Evolutionary conservation across 1,140 invertebrate species (phyloP).

Genomic region (Diorhabda sublineata): DNA sequence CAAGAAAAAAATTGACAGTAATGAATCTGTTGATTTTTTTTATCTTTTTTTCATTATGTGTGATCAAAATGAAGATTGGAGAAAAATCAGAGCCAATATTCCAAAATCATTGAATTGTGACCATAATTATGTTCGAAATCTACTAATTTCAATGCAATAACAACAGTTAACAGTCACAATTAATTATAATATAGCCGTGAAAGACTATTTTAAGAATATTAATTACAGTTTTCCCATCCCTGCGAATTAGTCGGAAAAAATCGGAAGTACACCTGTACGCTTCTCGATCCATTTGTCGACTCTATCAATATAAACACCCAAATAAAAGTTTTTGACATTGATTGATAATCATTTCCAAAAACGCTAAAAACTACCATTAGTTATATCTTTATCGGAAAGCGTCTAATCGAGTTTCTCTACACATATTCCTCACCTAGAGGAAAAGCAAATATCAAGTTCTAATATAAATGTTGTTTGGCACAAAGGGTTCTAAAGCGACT

Average conservation of each 20-base stretch:
- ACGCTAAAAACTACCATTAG: conserved; percentile 15
- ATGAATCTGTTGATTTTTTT: too few species aligned
- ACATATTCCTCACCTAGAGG: conserved; percentile 4
- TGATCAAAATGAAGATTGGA: too few species aligned
- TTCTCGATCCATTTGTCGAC: conserved; percentile 10
- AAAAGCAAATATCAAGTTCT: conserved; percentile 14
- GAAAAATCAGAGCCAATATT: too few species aligned
- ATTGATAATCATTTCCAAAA: conserved; percentile 13
- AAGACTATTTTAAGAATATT: too few species aligned
- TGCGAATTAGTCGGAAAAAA: background rate
- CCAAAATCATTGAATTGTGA: too few species aligned
- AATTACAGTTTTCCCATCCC: too few species aligned
- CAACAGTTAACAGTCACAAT: too few species aligned
- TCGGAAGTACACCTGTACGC: conserved; percentile 1
- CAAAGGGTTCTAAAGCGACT: conserved; percentile 5
- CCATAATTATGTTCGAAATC: too few species aligned
- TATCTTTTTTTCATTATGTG: too few species aligned
- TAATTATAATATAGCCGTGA: too few species aligned
- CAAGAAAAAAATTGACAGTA: too few species aligned
- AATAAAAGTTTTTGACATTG: conserved; percentile 8
- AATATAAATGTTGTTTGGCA: conserved; percentile 10
- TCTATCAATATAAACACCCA: conserved; percentile 12
- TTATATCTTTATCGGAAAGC: conserved; percentile 9
- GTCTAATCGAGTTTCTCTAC: conserved; percentile 1
- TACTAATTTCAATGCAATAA: too few species aligned